Conservation (phyloP, 2,888 invertebrate species). For the Dascillus cervinus region DNA sequence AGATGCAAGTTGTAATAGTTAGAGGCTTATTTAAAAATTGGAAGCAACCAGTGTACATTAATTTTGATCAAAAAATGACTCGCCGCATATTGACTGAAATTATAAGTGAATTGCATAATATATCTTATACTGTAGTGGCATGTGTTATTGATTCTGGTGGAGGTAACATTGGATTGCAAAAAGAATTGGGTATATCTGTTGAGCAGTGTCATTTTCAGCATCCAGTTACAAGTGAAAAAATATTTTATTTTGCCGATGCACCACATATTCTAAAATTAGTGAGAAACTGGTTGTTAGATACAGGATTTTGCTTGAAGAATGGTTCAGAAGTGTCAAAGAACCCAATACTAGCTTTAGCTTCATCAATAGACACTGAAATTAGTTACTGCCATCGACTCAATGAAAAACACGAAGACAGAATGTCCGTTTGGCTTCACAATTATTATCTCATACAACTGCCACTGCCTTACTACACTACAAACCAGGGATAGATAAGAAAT, state of each 20-base stretch:
- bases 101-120: no score
- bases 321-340: slow-evolving; percentile 1
- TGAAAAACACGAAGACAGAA: slow-evolving; percentile 15
- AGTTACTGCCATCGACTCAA: slow-evolving; percentile 12
- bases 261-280: slow-evolving; percentile 19
- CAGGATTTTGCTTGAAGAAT: slow-evolving; percentile 14
- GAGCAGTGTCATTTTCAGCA: slow-evolving; percentile 13
- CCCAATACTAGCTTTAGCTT: slow-evolving; percentile 3
- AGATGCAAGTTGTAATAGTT: no score
- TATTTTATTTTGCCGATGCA: no score
- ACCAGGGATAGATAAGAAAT: slow-evolving; percentile 8
- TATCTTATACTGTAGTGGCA: slow-evolving; percentile 19
- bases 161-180: slow-evolving; percentile 17
- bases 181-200: slow-evolving; percentile 14
- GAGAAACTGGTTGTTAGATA: slow-evolving; percentile 20
- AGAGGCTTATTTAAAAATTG: no score
- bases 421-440: slow-evolving; percentile 16
- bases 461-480: slow-evolving; percentile 16
- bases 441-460: slow-evolving; percentile 18
- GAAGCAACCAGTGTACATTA: no score
- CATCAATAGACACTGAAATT: slow-evolving; percentile 11
- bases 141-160: slow-evolving; percentile 20
- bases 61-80: no score
- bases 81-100: no score
- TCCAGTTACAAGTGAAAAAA: slow-evolving; percentile 10